A percentile compares a stretch with the other conserved stretches of the same genome.
Evolutionary conservation across 1,140 invertebrate species (phyloP).

Genomic region (Leptoteleia sp.): DNA sequence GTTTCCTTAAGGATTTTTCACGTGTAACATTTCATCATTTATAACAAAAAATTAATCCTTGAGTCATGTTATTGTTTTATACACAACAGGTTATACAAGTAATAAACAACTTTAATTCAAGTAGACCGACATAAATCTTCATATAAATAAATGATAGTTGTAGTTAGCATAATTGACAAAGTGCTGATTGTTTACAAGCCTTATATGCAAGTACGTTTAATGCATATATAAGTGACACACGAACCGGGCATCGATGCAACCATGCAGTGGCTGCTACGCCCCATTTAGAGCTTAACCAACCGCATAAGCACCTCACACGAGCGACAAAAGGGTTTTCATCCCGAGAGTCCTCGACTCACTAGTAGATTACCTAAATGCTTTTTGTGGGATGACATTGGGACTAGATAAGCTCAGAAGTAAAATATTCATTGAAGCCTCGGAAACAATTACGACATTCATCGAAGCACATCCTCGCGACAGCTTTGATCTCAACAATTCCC

Average conservation of each 20-base stretch:
- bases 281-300: constrained; percentile 73
- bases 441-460: constrained; percentile 60
- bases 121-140: constrained; percentile 44
- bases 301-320: constrained; percentile 75
- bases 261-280: constrained; percentile 39
- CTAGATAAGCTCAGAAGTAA: constrained; percentile 61
- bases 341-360: constrained; percentile 70
- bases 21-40: no score
- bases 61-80: no score
- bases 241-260: constrained; percentile 13
- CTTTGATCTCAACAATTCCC: constrained; percentile 65
- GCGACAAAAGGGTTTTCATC: constrained; percentile 78
- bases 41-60: no score
- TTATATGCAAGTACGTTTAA: constrained; percentile 24
- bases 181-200: constrained; percentile 57
- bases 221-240: constrained; percentile 22
- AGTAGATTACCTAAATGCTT: constrained; percentile 79
- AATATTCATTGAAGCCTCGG: constrained; percentile 68
- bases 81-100: constrained; percentile 16
- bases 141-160: constrained; percentile 57
- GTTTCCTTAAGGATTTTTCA: no score
- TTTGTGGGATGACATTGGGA: constrained; percentile 72
- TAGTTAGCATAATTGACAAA: constrained; percentile 47
- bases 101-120: constrained; percentile 52
- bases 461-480: constrained; percentile 43